These are phyloP conservation scores for Notocelia uddmanniana DNA, from an alignment of 2,888 invertebrate species.

Conservation along the genomic window DNA sequence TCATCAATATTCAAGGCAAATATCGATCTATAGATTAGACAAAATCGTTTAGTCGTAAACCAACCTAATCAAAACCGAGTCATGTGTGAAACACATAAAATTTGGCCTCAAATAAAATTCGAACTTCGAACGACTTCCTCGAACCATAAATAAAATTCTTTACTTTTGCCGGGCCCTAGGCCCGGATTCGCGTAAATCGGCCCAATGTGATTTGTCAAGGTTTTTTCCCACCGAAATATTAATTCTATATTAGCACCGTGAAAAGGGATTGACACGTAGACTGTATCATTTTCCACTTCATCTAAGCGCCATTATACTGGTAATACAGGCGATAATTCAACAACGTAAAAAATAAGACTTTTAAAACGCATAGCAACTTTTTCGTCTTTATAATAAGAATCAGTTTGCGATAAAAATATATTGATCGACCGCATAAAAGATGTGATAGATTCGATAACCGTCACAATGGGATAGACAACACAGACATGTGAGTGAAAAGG, in stretches of 20 bases:
- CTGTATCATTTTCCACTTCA: constrained; percentile 83
- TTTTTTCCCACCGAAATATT: constrained; percentile 71
- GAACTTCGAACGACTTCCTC: constrained; percentile 59
- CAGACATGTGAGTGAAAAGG: constrained; percentile 58
- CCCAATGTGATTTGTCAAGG: constrained; percentile 56
- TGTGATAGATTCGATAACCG: constrained; percentile 57
- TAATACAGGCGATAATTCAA: constrained; percentile 56
- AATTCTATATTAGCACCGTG: constrained; percentile 81
- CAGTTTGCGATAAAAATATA: constrained; percentile 48
- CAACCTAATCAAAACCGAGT: constrained; percentile 68
- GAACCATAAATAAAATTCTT: constrained; percentile 52
- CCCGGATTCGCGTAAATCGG: constrained; percentile 62
- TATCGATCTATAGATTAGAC: constrained; percentile 60
- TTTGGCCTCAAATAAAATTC: constrained; percentile 54
- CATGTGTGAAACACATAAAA: constrained; percentile 69
- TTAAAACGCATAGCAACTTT: constrained; percentile 44
- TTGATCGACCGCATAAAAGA: constrained; percentile 47
- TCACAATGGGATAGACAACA: constrained; percentile 67
- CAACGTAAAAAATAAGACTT: constrained; percentile 49
- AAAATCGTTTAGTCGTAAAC: constrained; percentile 56
- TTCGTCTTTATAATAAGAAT: constrained; percentile 46
- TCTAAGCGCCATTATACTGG: constrained; percentile 72
- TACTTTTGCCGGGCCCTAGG: constrained; percentile 62
- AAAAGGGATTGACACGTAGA: constrained; percentile 81
- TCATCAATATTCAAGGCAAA: constrained; percentile 57